Base-by-base conservation (phyloP, 2,113 vertebrate genomes). In the Phylloscopus whistleri region DNA sequence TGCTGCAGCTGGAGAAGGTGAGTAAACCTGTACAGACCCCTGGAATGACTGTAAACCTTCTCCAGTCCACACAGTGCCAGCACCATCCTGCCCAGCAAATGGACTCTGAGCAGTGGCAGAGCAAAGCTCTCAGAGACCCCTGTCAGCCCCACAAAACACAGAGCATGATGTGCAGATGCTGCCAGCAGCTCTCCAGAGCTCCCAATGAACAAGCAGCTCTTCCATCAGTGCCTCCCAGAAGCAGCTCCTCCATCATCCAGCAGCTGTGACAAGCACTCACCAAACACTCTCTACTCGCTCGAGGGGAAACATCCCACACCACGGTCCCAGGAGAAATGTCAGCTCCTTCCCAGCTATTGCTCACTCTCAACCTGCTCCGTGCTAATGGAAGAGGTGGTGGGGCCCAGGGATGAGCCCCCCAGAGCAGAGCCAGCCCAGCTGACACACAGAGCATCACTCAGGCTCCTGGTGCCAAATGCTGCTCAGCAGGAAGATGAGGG, bases 371-470 rank as follows among this genome's bases (percentile, higher is more conserved):
- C 53, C 44, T 68, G 51, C 68, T 80, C 12, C 68, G 27, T 60
- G 64, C 13, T 55, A 60, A 39, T 33, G 70, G 28, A 17, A 86
- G 88, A 33, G 75, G 82, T 55, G 72, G 83, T 55, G 70, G 60
- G 49, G 59, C 55, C 33, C 2, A 10, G 90, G 84, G 56, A 37
- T 31, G 52, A 74, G 53, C 46, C 28, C 21, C 53, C 7, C 41
- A 37, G 73, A 7, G 55, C 63, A 59, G 59, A 86, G 52, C 46
- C 82, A 86, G 44, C 72, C 82, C 95, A 63, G 83, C 67, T 94
- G 87, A 79, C 93, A 94, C 35, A 30, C 55, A 60, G n/a, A 90
- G 77, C 80, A 52, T 27, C 84, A 15, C 62, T 89, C 64, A 83
- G 82, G 75, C 15, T 70, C 84, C 7, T 18, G 56, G 10, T 93